Percentiles rank a stretch among this genome's conserved stretches.
Conservation (phyloP, 1,140 invertebrate genomes). For the Drosophila sturtevanti region DNA sequence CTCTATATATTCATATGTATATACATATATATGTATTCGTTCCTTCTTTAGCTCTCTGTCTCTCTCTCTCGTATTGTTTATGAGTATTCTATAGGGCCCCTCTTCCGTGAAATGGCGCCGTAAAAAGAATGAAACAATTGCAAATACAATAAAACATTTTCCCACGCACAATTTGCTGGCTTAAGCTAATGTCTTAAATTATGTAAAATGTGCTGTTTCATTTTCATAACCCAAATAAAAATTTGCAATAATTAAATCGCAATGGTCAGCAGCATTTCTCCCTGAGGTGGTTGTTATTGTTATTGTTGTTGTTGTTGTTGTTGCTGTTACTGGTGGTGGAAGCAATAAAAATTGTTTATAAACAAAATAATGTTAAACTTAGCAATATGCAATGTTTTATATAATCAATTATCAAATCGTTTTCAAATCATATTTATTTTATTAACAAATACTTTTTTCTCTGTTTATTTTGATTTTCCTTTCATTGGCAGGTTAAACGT, state of each 20-base stretch:
- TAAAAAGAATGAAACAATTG: conserved; percentile 16
- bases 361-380: conserved; percentile 49
- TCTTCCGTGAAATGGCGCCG: conserved; percentile 17
- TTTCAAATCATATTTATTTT: conserved; percentile 3
- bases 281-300: conserved; percentile 32
- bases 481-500: conserved; percentile 84
- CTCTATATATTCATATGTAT: too few relatives aligned
- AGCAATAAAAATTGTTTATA: conserved; percentile 59
- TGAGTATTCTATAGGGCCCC: conserved; percentile 22
- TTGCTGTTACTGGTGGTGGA: neutral
- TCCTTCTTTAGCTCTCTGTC: conserved; percentile 17
- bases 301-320: conserved; percentile 17
- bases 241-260: conserved; percentile 36
- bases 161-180: conserved; percentile 67
- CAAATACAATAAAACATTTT: conserved; percentile 53
- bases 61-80: neutral
- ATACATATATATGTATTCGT: too few relatives aligned
- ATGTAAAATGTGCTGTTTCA: conserved; percentile 73
- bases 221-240: conserved; percentile 48
- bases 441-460: conserved; percentile 23
- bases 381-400: conserved; percentile 28
- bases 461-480: conserved; percentile 26
- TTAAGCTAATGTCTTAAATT: conserved; percentile 52
- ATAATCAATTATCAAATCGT: conserved; percentile 32
- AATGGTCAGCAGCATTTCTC: conserved; percentile 54